Conservation (phyloP, 2,888 invertebrate genomes). For the Andrena hattorfiana region DNA sequence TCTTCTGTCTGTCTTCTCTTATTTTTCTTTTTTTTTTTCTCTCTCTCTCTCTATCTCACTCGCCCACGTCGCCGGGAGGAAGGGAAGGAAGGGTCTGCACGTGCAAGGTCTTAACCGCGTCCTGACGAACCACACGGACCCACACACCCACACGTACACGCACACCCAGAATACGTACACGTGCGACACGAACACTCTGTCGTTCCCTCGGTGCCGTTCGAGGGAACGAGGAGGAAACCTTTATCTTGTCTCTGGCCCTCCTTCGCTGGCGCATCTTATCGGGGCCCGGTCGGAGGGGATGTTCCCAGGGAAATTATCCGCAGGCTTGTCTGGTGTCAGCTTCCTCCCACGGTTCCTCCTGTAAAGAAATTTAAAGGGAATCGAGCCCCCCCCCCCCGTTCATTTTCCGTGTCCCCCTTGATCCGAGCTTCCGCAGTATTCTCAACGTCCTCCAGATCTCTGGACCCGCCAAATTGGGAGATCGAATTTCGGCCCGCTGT, state of each 20-base stretch:
- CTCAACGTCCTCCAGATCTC: not conserved
- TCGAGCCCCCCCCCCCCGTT: not conserved
- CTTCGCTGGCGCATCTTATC: constrained; percentile 34
- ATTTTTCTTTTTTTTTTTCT: constrained; percentile 1
- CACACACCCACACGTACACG: constrained; percentile 16
- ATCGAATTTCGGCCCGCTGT: not conserved
- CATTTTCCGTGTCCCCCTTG: not conserved
- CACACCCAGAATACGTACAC: constrained; percentile 21
- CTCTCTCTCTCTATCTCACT: not conserved
- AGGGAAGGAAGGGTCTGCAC: constrained; percentile 40
- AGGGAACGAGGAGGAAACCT: constrained; percentile 35
- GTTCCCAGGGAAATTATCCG: constrained; percentile 14
- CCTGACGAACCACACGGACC: constrained; percentile 57
- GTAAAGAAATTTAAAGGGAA: too few relatives aligned
- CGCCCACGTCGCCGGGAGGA: too few relatives aligned
- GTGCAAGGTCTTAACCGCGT: constrained; percentile 73
- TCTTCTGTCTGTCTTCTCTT: not conserved
- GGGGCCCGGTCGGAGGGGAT: constrained; percentile 25
- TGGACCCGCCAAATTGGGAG: not conserved
- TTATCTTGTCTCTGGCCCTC: constrained; percentile 53
- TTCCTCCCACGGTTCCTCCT: constrained; percentile 3
- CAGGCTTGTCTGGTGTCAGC: not conserved
- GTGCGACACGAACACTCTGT: constrained; percentile 26
- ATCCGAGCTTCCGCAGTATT: not conserved
- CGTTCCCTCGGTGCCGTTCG: constrained; percentile 60